phyloP scores from a whole-genome alignment of 2,797 vertebrate genomes.

The Spinus olivaceus region DNA sequence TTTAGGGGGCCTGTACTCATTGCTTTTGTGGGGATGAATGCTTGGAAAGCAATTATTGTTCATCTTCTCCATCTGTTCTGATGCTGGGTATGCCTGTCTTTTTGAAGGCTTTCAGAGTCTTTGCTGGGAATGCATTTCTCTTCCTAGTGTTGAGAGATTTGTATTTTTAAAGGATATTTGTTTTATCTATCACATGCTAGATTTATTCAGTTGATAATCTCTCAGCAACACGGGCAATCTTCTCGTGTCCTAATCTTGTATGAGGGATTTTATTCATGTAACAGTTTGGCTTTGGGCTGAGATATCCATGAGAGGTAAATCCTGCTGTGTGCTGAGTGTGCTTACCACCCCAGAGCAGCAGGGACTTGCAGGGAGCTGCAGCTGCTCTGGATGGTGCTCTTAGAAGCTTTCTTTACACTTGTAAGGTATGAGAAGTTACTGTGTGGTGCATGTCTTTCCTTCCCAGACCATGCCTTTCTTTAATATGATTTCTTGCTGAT shows the following conservation, averaged over 20 bases:
- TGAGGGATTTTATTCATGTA: conserved; percentile 25
- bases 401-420: not conserved
- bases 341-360: not conserved
- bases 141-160: conserved; percentile 25
- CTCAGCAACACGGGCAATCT: not conserved
- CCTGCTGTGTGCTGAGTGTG: not conserved
- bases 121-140: conserved; percentile 17
- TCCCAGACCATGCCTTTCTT: not conserved
- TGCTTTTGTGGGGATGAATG: conserved; percentile 5
- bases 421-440: not conserved
- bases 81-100: not conserved
- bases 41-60: conserved; percentile 50
- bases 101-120: not conserved
- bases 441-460: not conserved
- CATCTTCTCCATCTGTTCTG: conserved; percentile 36
- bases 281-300: conserved; percentile 36
- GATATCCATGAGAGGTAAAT: not conserved
- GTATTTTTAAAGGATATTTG: conserved; percentile 60
- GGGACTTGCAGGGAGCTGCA: not conserved
- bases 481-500: not conserved
- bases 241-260: not conserved
- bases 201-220: conserved; percentile 56
- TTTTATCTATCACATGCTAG: conserved; percentile 53
- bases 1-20: not conserved
- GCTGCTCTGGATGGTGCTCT: not conserved